Evolutionary conservation across 2,888 invertebrate species (phyloP).

Genomic region (Deilephila elpenor): DNA sequence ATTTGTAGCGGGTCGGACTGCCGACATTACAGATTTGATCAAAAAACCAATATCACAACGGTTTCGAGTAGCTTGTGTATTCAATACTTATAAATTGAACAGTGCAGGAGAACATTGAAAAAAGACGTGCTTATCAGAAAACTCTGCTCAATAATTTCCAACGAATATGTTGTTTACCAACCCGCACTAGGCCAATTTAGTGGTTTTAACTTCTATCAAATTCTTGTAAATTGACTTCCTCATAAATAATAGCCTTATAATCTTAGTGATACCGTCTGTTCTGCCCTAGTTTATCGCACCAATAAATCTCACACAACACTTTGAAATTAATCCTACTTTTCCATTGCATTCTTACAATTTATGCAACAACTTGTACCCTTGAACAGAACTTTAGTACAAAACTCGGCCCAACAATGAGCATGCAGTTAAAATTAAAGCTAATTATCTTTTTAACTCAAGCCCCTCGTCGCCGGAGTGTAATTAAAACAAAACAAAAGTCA

Average conservation of each 20-base stretch:
- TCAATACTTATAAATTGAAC: too few species aligned
- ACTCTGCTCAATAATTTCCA: background rate
- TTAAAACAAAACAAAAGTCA: conserved; percentile 79
- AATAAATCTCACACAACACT: background rate
- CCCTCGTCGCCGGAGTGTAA: conserved; percentile 64
- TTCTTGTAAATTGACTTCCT: too few species aligned
- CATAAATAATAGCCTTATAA: too few species aligned
- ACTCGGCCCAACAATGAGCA: conserved; percentile 24
- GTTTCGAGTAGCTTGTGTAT: too few species aligned
- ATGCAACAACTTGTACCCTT: conserved; percentile 6
- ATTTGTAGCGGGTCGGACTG: too few species aligned
- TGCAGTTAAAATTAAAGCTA: conserved; percentile 76
- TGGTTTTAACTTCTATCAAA: too few species aligned
- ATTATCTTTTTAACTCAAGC: conserved; percentile 76
- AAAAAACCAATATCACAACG: background rate
- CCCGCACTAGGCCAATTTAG: too few species aligned
- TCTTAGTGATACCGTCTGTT: too few species aligned
- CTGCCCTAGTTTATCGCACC: background rate
- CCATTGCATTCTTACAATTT: conserved; percentile 46
- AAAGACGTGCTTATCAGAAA: background rate
- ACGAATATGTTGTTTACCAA: background rate
- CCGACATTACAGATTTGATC: too few species aligned
- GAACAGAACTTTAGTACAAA: conserved; percentile 33
- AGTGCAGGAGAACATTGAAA: background rate
- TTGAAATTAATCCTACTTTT: background rate